Base-by-base conservation (phyloP, 2,888 invertebrate species). In the Neocrepidodera transversa region DNA sequence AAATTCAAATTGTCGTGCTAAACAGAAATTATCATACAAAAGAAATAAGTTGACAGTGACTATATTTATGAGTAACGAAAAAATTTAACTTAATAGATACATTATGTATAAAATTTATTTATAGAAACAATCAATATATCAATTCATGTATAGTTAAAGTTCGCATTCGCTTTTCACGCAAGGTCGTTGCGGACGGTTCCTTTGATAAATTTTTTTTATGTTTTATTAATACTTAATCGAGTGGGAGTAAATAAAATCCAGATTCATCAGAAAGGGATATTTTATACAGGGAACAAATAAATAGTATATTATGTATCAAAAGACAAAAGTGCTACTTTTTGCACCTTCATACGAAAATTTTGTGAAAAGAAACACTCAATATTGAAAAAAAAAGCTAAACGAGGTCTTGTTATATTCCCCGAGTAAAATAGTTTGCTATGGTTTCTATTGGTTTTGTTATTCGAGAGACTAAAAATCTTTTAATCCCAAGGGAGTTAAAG, bases 51-150 rank as follows among this genome's bases (percentile, higher is more conserved):
- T 18, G 40, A 11, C 40, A 16, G 14, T 3, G 16, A 40, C 13
- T 40, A n/a, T 13, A 14, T 14, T 40, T 40, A 36, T 23, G 28
- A 28, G 28, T 40, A 16, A 14, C 40, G 16, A 40, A 40, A 40
- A 40, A 17, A n/a, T n/a, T 40, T 10, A 14, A 40, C 40, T 8
- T 16, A 40, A 16, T 16, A 40, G n/a, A n/a, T 40, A 40, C 18
- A 14, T 5, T 28, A 28, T 40, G 42, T 40, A 23, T 20, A 11
- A 10, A 5, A 18, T 43, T 53, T 53, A 53, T 53, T 53, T 53
- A 32, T 53, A 53, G 53, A 42, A 5, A 20, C 23, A 43, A 53
- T 53, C 53, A 20, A 53, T 53, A 52, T 16, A 42, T 52, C 10
- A 43, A 32, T 17, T 28, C 10, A 28, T 28, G 28, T 10, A 28